phyloP scores from a whole-genome alignment of 2,888 invertebrate species.

The Ormyrus labotus region DNA sequence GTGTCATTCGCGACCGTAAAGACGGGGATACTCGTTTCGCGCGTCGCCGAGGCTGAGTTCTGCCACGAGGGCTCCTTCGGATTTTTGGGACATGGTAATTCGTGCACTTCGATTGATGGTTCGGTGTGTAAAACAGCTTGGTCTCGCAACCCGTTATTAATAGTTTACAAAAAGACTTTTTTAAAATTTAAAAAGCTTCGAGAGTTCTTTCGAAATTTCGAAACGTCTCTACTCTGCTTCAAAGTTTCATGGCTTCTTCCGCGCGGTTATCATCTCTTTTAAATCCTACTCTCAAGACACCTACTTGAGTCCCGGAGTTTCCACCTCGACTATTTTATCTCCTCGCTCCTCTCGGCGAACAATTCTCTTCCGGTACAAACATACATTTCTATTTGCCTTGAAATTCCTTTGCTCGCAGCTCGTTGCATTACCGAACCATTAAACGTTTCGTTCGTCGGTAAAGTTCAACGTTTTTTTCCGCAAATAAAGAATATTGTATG shows the following conservation, averaged over 20 bases:
- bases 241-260: not conserved
- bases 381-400: slow-evolving; percentile 39
- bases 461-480: not conserved
- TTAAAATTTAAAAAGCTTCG: too few relatives aligned
- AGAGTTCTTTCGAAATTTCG: not conserved
- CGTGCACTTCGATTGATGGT: too few relatives aligned
- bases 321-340: slow-evolving; percentile 24
- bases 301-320: not conserved
- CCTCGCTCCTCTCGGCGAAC: not conserved
- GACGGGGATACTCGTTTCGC: too few relatives aligned
- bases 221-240: not conserved
- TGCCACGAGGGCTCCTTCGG: too few relatives aligned
- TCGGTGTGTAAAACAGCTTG: too few relatives aligned
- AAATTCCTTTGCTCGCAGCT: not conserved
- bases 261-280: slow-evolving; percentile 32
- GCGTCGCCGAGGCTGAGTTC: too few relatives aligned
- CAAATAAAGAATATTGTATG: not conserved
- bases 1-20: too few relatives aligned
- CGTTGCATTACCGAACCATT: slow-evolving; percentile 24
- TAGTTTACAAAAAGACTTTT: too few relatives aligned
- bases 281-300: slow-evolving; percentile 8
- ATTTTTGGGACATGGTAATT: too few relatives aligned
- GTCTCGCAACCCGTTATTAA: too few relatives aligned
- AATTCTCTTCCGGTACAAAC: slow-evolving; percentile 29
- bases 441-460: not conserved